phyloP scores from a whole-genome alignment of 2,888 invertebrate species.

The Trisateles emortualis region DNA sequence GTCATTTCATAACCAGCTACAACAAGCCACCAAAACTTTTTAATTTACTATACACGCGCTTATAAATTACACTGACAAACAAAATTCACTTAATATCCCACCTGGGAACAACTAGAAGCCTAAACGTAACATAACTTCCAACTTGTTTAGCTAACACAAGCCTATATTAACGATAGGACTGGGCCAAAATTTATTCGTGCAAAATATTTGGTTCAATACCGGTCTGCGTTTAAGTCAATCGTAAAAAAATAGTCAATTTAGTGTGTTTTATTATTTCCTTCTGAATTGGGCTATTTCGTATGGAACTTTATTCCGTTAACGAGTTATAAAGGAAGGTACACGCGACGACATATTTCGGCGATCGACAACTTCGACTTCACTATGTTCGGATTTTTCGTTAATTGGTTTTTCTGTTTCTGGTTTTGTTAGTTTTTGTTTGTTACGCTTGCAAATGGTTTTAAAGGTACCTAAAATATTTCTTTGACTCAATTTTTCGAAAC shows the following conservation, averaged over 20 bases:
- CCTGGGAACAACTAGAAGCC: conserved; percentile 21
- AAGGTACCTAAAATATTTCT: too few species aligned
- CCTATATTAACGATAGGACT: conserved; percentile 23
- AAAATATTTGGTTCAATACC: conserved; percentile 13
- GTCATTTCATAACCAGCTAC: neutral
- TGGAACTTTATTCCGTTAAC: conserved; percentile 13
- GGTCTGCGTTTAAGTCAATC: conserved; percentile 9
- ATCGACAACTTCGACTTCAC: neutral
- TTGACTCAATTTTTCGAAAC: too few species aligned
- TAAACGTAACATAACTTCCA: conserved; percentile 34
- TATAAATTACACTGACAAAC: conserved; percentile 28
- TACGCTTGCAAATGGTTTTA: neutral
- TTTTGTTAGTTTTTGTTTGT: conserved; percentile 7
- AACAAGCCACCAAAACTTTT: conserved; percentile 14
- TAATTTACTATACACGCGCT: conserved; percentile 13
- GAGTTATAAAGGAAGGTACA: conserved; percentile 15
- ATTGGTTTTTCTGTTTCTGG: conserved; percentile 18
- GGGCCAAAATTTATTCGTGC: conserved; percentile 16
- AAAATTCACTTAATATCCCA: conserved; percentile 38
- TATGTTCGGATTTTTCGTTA: conserved; percentile 2
- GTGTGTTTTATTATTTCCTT: conserved; percentile 10
- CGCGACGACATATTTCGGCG: conserved; percentile 4
- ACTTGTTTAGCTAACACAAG: conserved; percentile 21
- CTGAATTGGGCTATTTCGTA: conserved; percentile 15
- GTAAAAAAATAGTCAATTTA: conserved; percentile 12